phyloP scores from a whole-genome alignment of 2,797 vertebrate species.

The Falco berigora region DNA sequence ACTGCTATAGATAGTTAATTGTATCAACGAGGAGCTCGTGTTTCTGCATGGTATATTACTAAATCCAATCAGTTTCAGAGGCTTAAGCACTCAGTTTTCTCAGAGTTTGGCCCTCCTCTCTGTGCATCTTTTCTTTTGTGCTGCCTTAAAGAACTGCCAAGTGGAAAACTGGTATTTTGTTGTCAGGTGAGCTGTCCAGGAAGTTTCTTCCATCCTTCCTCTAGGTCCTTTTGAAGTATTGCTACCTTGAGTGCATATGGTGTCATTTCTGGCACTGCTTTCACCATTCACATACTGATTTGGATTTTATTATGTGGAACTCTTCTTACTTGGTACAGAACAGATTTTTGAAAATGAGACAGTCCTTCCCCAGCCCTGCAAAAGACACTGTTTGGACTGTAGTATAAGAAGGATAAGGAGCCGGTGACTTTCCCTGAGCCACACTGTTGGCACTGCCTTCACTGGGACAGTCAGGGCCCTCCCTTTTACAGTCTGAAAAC shows the following conservation, averaged over 20 bases:
- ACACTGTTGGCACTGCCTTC: neutral
- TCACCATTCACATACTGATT: neutral
- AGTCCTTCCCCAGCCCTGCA: neutral
- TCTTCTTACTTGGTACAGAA: neutral
- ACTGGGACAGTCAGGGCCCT: fast-evolving
- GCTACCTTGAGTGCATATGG: neutral
- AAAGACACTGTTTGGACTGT: neutral
- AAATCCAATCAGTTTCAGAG: neutral
- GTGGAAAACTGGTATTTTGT: neutral
- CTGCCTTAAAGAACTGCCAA: neutral
- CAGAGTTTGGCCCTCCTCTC: neutral
- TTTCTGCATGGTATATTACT: neutral
- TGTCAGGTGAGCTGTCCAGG: neutral
- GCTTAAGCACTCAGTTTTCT: neutral
- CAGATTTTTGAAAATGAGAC: neutral
- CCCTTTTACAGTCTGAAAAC: neutral
- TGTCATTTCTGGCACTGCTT: neutral
- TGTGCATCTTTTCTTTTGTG: neutral
- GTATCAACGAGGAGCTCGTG: neutral
- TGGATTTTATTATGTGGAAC: neutral
- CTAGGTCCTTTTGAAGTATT: neutral
- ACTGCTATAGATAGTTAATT: neutral
- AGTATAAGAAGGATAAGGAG: fast-evolving
- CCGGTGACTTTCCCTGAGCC: neutral
- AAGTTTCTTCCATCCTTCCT: neutral